These are phyloP conservation scores for Epistrophe eligans DNA, from an alignment of 2,888 invertebrate species.

Conservation along the genomic window DNA sequence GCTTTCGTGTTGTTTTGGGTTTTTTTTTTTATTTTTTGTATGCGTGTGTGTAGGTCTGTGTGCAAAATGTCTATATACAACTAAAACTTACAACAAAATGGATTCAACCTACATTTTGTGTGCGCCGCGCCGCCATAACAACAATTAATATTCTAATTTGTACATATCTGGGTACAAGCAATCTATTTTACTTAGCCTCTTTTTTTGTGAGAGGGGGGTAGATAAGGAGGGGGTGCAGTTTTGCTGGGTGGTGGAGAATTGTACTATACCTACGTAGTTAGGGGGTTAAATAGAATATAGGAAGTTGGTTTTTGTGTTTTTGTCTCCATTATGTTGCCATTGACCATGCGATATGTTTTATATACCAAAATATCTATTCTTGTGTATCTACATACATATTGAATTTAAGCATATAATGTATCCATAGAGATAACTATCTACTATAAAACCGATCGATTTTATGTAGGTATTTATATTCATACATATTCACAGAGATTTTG, in stretches of 20 bases:
- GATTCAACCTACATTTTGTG: conserved; percentile 75
- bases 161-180: conserved; percentile 73
- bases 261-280: background rate
- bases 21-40: background rate
- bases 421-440: conserved; percentile 63
- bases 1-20: conserved; percentile 9
- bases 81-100: conserved; percentile 67
- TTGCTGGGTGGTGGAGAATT: background rate
- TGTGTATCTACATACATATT: conserved; percentile 27
- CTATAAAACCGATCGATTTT: conserved; percentile 62
- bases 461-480: background rate
- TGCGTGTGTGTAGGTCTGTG: conserved; percentile 31
- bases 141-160: conserved; percentile 76
- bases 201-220: background rate
- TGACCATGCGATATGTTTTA: conserved; percentile 73
- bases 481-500: conserved; percentile 32
- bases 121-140: conserved; percentile 76
- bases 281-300: background rate
- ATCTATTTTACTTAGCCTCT: conserved; percentile 69
- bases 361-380: conserved; percentile 29
- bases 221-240: too few relatives aligned
- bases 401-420: conserved; percentile 14
- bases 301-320: conserved; percentile 63
- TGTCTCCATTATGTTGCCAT: conserved; percentile 73
- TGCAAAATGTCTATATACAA: conserved; percentile 12